Evolutionary conservation across 2,888 invertebrate species (phyloP), one percentile per base, ranked within the genome.

Genomic region (Nycteola revayana): DNA sequence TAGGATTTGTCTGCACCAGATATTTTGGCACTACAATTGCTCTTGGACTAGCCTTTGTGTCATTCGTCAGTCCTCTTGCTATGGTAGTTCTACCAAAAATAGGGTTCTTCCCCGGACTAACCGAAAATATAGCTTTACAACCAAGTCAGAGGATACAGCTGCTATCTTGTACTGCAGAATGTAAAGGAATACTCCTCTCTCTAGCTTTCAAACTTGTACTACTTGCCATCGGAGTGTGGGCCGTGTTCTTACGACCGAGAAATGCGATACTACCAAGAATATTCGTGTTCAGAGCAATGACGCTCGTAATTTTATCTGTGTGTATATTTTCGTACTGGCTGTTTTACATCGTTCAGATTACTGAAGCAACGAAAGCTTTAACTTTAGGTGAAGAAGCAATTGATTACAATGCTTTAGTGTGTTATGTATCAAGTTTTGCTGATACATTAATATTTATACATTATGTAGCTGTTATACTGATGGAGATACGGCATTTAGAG

Each of bases 241-340:
- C 97, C 0, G 91, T 98, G 29, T 98, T 98, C 73, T 89, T 97
- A 50, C 91, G 97, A 28, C 93, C 94, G 14, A 93, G 96, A 10
- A 92, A 94, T 52, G 95, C 96, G 10, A 95, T 96, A 8, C 91
- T 98, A 89, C 98, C 98, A 1, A 90, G 98, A 43, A 95, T 98
- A 75, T 97, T 95, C 79, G 90, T 98, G 28, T 97, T 97, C 69
- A 91, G 98, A 59, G 95, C 97, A 0, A 93, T 96, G 55, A 94
- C 97, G n/a, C 86, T 98, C 39, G 92, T 96, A 3, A 91, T 98
- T 33, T 93, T 98, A 21, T 93, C 97, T 23, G 93, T 99, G 7
- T 95, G 98, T 75, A 95, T 96, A 45, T 97, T 98, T 82, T 95
- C 98, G 2, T 99, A 97, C 85, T 99, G 99, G 99, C 90, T 99